Evolutionary conservation across 1,140 invertebrate species (phyloP).

Genomic region (Schlechtendalia chinensis): DNA sequence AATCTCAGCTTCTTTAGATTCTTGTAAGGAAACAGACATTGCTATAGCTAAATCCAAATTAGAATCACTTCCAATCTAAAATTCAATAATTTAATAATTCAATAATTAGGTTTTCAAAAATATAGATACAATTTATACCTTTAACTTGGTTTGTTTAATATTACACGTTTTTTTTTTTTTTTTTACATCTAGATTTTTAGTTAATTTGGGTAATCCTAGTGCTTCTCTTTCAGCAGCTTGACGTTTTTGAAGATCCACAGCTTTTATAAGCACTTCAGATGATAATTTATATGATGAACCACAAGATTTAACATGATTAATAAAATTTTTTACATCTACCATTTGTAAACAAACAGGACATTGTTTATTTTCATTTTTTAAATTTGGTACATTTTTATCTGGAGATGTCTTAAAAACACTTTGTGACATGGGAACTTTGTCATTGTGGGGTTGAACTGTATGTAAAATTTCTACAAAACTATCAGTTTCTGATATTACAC

Average conservation of each 20-base stretch:
- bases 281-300: conserved; percentile 58
- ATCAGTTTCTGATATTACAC: conserved; percentile 27
- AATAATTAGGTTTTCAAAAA: not conserved
- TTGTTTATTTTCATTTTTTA: conserved; percentile 37
- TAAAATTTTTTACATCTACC: conserved; percentile 31
- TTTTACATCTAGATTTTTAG: conserved; percentile 47
- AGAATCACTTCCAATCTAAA: conserved; percentile 56
- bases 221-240: conserved; percentile 58
- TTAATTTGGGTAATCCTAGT: conserved; percentile 55
- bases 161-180: conserved; percentile 47
- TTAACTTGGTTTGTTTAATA: conserved; percentile 26
- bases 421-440: conserved; percentile 12
- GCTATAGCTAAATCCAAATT: conserved; percentile 59
- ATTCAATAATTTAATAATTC: conserved; percentile 5
- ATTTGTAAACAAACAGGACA: conserved; percentile 51
- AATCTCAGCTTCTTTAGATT: conserved; percentile 56
- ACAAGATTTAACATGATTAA: conserved; percentile 59
- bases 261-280: conserved; percentile 57
- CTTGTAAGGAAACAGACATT: conserved; percentile 59
- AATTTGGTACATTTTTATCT: not conserved
- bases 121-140: conserved; percentile 16
- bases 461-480: conserved; percentile 46
- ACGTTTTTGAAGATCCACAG: conserved; percentile 58
- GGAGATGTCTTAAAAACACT: conserved; percentile 15
- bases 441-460: not conserved